Percentiles rank a stretch among this genome's conserved stretches.
Evolutionary conservation across 23 tunicate genomes (phyloP).

Genomic region (Halocynthia roretzi): DNA sequence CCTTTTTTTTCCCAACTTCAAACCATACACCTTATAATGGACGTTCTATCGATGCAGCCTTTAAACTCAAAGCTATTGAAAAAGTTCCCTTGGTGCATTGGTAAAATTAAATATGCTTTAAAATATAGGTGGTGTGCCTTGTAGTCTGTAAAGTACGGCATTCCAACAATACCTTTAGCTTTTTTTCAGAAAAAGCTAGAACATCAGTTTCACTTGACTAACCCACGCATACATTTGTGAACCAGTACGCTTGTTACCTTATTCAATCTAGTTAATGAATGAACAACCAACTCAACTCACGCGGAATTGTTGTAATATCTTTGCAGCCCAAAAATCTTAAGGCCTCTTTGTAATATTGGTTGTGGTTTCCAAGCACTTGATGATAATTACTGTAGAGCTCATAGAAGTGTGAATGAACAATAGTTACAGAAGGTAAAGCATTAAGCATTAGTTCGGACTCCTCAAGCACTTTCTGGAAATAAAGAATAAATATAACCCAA

Average conservation of each 20-base stretch:
- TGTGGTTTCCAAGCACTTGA: conserved; percentile 72
- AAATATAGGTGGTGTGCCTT: no score
- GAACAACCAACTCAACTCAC: conserved; percentile 28
- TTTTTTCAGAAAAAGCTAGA: no score
- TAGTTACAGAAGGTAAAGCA: conserved; percentile 53
- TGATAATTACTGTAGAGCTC: conserved; percentile 84
- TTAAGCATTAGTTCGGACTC: conserved; percentile 64
- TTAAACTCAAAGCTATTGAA: no score
- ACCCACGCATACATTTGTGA: no score
- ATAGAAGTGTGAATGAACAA: conserved; percentile 81
- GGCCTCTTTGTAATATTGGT: conserved; percentile 90
- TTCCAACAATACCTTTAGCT: no score
- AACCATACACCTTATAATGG: no score
- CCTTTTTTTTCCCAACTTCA: no score
- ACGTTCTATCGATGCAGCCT: no score
- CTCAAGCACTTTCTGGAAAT: conserved; percentile 48
- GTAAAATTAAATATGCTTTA: no score
- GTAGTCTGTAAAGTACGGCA: no score
- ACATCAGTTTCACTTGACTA: no score
- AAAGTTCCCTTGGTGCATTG: no score
- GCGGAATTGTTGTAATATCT: conserved; percentile 55
- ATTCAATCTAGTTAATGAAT: background rate
- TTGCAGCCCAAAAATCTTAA: conserved; percentile 78
- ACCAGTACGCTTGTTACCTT: background rate
- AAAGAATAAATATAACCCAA: background rate